Conservation (phyloP, 2,113 vertebrate species). For the Acrocephalus kingi region DNA sequence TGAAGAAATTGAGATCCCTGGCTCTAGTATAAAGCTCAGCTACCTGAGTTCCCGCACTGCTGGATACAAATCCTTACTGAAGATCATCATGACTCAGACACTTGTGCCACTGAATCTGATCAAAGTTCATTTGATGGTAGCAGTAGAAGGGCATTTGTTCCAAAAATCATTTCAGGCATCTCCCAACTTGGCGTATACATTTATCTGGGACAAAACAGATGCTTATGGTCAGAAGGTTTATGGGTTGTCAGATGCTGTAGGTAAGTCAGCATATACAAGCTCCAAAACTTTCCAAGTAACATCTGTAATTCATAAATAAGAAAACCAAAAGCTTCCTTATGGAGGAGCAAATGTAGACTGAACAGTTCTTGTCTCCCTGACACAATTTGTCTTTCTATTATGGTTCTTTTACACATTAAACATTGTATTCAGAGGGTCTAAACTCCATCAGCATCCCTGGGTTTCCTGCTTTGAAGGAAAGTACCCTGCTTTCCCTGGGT, state of each 20-base stretch:
- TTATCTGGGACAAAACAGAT: constrained; percentile 98
- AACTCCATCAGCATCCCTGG: not conserved
- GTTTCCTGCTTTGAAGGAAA: not conserved
- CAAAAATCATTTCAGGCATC: constrained; percentile 98
- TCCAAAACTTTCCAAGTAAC: not conserved
- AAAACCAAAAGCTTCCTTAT: not conserved
- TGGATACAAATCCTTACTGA: constrained; percentile 94
- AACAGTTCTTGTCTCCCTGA: not conserved
- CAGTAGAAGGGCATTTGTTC: constrained; percentile 96
- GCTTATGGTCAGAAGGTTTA: constrained; percentile 96
- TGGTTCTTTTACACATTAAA: not conserved
- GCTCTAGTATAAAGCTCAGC: constrained; percentile 88
- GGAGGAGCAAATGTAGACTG: not conserved
- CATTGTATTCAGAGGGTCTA: not conserved
- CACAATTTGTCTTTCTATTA: not conserved
- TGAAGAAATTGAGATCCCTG: constrained; percentile 94
- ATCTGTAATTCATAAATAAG: not conserved
- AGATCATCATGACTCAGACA: constrained; percentile 96
- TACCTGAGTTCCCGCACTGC: constrained; percentile 94
- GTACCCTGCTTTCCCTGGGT: not conserved
- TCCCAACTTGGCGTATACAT: constrained; percentile 95
- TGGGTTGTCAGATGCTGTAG: constrained; percentile 93
- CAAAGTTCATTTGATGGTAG: constrained; percentile 98
- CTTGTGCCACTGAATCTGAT: constrained; percentile 93
- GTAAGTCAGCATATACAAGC: constrained; percentile 75